Evolutionary conservation across 2,113 vertebrate species (phyloP), one percentile per base, ranked within the genome.

Genomic region (Rhipidura dahli): DNA sequence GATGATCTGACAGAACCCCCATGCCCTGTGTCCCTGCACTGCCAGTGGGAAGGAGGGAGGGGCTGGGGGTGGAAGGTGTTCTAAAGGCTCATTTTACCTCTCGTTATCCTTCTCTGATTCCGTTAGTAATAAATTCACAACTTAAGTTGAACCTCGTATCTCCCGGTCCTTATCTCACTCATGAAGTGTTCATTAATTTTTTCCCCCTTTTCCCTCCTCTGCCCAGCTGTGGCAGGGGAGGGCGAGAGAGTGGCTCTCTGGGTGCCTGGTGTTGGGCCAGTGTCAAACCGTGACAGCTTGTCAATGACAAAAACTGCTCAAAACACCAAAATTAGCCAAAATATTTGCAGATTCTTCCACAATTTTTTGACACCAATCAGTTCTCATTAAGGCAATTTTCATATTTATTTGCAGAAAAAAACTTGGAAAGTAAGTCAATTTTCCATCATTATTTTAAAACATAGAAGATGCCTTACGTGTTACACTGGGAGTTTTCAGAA

Each of bases 181-280:
- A 24, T 35, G 56, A 59, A 59, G 6, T 9, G 9, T 35, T 59
- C 3, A 10, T n/a, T 57, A 33, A 24, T 5, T 35, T 24, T 57
- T 56, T 57, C 35, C n/a, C 15, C 33, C 9, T 57, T 35, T 57
- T 57, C 22, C 14, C 22, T 15, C 14, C 56, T 20, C n/a, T 59
- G 56, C n/a, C 22, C 22, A 35, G 56, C 56, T 24, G 56, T 24
- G 56, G 20, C n/a, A 35, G 22, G 22, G 15, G 8, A 35, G n/a
- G 13, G 9, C 11, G 56, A 24, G n/a, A 0, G 3, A 59, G 56
- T 2, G 1, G 56, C 22, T 57, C 33, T 57, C 4, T 57, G 33
- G 33, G 33, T 57, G 56, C n/a, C 14, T 59, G n/a, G 22, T 4
- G 1, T 7, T 59, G 56, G n/a, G 56, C 22, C 56, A 24, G 22